Conservation (phyloP, 2,888 invertebrate genomes). For the Minunthozetes semirufus region DNA sequence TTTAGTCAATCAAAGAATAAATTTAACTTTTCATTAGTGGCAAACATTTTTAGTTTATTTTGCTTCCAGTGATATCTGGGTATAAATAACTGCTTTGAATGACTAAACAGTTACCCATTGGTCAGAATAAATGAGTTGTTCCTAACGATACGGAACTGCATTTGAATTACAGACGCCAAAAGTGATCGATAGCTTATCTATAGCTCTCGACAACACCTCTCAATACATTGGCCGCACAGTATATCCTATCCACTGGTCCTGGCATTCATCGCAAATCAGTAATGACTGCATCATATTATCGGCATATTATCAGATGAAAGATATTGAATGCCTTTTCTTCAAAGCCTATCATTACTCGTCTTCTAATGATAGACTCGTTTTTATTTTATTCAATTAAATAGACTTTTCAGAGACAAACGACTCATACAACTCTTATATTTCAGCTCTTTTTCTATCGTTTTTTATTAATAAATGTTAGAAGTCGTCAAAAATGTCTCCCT, state of each 20-base stretch:
- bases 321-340: not conserved
- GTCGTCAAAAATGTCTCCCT: not conserved
- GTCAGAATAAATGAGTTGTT: too few species aligned
- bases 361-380: constrained; percentile 9
- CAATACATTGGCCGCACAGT: not conserved
- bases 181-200: not conserved
- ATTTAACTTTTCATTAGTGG: not conserved
- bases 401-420: not conserved
- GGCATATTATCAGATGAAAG: not conserved
- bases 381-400: not conserved
- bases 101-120: not conserved
- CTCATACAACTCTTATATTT: not conserved
- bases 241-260: not conserved
- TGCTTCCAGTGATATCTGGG: not conserved
- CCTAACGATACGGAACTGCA: too few species aligned
- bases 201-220: not conserved
- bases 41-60: not conserved
- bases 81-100: too few species aligned
- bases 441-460: not conserved
- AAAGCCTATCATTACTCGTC: not conserved
- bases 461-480: not conserved
- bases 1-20: not conserved
- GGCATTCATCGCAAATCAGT: not conserved
- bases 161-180: not conserved
- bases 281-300: not conserved